These are phyloP conservation scores for Baccha elongata DNA, from an alignment of 2,888 invertebrate species.

Conservation along the genomic window DNA sequence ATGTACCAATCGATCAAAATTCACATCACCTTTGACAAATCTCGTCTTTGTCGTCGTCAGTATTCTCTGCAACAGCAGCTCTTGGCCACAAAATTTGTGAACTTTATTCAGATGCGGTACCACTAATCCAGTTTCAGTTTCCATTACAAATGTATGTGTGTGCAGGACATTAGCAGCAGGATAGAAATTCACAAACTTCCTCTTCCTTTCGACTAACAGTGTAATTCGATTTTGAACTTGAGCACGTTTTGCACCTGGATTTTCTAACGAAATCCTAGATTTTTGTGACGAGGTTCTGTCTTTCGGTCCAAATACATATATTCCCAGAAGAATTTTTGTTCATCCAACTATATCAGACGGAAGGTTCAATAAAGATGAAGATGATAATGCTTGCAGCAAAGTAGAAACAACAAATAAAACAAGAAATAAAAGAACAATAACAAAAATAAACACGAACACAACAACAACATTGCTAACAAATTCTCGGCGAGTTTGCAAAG, in stretches of 20 bases:
- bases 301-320: no score
- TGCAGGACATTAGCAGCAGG: slow-evolving; percentile 46
- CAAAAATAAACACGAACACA: slow-evolving; percentile 10
- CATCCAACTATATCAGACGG: neutral
- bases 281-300: no score
- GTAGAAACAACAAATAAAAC: slow-evolving; percentile 49
- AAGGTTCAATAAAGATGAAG: slow-evolving; percentile 59
- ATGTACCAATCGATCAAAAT: slow-evolving; percentile 65
- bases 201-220: slow-evolving; percentile 19
- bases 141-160: slow-evolving; percentile 46
- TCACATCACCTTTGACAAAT: slow-evolving; percentile 54
- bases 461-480: slow-evolving; percentile 38
- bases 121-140: slow-evolving; percentile 69
- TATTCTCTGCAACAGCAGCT: neutral
- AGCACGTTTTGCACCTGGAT: slow-evolving; percentile 80
- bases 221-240: slow-evolving; percentile 71
- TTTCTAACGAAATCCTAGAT: slow-evolving; percentile 72
- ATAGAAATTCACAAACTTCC: slow-evolving; percentile 52
- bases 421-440: slow-evolving; percentile 7
- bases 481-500: slow-evolving; percentile 51
- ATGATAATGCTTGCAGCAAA: slow-evolving; percentile 35
- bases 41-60: slow-evolving; percentile 1
- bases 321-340: neutral
- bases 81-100: slow-evolving; percentile 61
- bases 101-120: slow-evolving; percentile 69